Conservation (phyloP, 2,797 vertebrate species). For the Sebastes diaconus region DNA sequence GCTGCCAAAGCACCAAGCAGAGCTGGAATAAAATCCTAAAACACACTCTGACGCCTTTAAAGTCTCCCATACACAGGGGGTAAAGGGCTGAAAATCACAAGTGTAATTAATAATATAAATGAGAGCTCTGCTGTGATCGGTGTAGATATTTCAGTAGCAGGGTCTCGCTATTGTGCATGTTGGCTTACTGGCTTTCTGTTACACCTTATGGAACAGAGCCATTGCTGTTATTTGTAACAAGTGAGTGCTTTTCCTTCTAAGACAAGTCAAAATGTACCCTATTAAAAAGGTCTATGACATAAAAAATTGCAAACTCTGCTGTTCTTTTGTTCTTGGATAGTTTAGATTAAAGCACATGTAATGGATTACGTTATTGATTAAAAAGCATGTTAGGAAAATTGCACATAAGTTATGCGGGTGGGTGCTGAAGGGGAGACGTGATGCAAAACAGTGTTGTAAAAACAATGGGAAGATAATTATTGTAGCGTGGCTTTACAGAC, state of each 20-base stretch:
- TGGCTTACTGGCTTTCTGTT: background rate
- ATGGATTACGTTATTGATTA: no score
- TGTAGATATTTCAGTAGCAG: background rate
- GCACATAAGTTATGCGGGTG: no score
- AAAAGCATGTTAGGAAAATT: no score
- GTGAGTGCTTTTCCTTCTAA: background rate
- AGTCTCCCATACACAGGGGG: background rate
- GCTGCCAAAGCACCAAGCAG: constrained; percentile 5
- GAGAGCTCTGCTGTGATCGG: background rate
- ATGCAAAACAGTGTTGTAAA: background rate
- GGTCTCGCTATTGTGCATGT: background rate
- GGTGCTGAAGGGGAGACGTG: background rate
- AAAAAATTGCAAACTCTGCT: background rate
- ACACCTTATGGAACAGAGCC: background rate
- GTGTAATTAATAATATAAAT: background rate
- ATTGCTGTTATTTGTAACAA: background rate
- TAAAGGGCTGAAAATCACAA: background rate
- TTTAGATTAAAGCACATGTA: background rate
- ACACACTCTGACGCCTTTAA: constrained; percentile 15
- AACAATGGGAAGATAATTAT: background rate
- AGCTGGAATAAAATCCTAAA: constrained; percentile 12
- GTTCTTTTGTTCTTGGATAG: background rate
- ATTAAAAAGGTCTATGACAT: fast-evolving
- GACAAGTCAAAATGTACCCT: background rate
- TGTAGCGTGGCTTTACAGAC: background rate